A percentile compares a stretch with the other conserved stretches of the same genome.
Conservation (phyloP, 2,113 vertebrate genomes). For the Manacus vitellinus region DNA sequence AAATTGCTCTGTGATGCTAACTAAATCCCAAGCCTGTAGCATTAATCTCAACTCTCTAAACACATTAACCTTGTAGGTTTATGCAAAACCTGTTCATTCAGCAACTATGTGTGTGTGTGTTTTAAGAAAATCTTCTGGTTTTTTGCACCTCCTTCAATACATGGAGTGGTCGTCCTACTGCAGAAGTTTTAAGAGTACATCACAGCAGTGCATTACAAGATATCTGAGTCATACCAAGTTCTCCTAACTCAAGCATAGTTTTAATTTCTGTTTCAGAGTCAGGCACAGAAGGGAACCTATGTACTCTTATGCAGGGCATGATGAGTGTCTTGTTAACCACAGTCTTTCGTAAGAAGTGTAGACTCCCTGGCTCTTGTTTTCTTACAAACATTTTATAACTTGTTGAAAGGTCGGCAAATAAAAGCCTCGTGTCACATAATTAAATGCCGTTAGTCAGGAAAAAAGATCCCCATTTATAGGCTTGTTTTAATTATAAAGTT, state of each 20-base stretch:
- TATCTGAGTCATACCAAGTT: not conserved
- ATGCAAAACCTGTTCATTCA: not conserved
- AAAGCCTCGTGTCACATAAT: not conserved
- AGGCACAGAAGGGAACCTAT: not conserved
- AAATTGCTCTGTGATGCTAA: not conserved
- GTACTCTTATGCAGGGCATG: not conserved
- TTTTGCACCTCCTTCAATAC: not conserved
- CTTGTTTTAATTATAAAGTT: constrained; percentile 35
- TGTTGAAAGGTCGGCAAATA: not conserved
- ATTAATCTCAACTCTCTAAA: not conserved
- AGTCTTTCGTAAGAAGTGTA: not conserved
- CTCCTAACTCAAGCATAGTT: not conserved
- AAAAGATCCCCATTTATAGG: not conserved
- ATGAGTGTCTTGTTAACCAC: not conserved
- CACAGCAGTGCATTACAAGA: constrained; percentile 9
- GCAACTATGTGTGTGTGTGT: not conserved
- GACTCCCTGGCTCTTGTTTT: not conserved
- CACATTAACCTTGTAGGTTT: not conserved
- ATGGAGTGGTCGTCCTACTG: not conserved
- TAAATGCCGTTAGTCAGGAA: not conserved
- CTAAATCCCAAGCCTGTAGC: not conserved
- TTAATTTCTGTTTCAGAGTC: constrained; percentile 32
- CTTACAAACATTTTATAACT: not conserved
- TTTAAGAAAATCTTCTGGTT: not conserved
- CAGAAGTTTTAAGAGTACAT: not conserved